Evolutionary conservation across 2,888 invertebrate species (phyloP).

Genomic region (Plebejus melissa): DNA sequence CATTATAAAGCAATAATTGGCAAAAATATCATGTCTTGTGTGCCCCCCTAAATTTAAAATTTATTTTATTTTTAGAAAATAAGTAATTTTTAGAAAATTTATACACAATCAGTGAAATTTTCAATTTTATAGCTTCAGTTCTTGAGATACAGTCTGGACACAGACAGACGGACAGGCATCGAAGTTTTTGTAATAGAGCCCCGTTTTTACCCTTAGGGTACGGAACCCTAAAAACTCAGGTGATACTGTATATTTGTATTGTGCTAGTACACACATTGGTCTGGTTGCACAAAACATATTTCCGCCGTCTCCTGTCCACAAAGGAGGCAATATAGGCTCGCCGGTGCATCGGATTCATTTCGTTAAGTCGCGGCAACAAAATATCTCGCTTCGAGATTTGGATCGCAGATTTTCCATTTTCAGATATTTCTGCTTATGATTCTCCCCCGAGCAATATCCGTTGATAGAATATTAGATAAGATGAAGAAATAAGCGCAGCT

Average conservation of each 20-base stretch:
- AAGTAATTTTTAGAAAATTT: no score
- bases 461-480: constrained; percentile 37
- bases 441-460: constrained; percentile 40
- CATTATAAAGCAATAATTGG: no score
- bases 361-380: constrained; percentile 47
- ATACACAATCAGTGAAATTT: no score
- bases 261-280: constrained; percentile 4
- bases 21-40: no score
- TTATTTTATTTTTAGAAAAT: no score
- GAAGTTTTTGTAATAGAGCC: no score
- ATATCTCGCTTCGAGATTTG: constrained; percentile 48
- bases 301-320: constrained; percentile 43
- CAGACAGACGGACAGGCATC: no score
- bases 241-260: neutral
- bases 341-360: constrained; percentile 43
- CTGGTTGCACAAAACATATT: constrained; percentile 48
- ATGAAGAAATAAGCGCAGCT: constrained; percentile 25
- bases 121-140: no score
- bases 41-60: no score
- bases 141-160: no score
- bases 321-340: constrained; percentile 49
- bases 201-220: no score
- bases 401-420: constrained; percentile 52
- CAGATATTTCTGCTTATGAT: constrained; percentile 48
- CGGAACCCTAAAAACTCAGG: no score